Evolutionary conservation across 2,113 vertebrate genomes (phyloP), one percentile per base, ranked within the genome.

Genomic region (Connochaetes taurinus): DNA sequence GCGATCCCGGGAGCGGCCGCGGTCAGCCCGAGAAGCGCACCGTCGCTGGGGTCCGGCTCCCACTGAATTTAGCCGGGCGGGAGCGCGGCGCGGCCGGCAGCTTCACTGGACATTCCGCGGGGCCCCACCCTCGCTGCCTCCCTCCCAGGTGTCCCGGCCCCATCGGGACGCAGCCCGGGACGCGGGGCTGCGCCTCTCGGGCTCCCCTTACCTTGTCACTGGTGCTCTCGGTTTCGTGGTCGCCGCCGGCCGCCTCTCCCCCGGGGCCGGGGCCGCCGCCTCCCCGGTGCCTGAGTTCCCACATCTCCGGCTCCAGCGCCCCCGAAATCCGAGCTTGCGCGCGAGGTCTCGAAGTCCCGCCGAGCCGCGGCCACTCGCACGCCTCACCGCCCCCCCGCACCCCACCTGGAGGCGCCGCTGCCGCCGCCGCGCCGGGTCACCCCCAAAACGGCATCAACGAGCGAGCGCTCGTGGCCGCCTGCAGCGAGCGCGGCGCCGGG

Each of bases 141-240:
- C 52, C 78, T 31, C 52, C 47, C 81, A 16, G 19, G 43, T 2
- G 43, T 23, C 23, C 84, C 36, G 15, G 60, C 71, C 78, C 15
- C 15, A 1, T 5, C 71, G 1, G 76, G 33, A 74, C 57, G 47
- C 33, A 3, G n/a, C 27, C 9, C 43, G 2, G 45, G 45, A 16
- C 3, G 27, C n/a, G 5, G 33, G 14, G 91, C 19, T 12, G 60
- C 36, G 29, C 23, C 89, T 29, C 71, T n/a, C 90, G 53, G 58
- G 45, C 47, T 52, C 67, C 8, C 62, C 98, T 98, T 89, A 98
- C 98, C 95, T 98, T 98, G 97, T 98, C 98, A 58, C 97, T 98
- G 87, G 95, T 97, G 97, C 94, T 98, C 96, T 98, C 98, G 21
- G 93, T 92, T 96, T 98, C 98, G 87, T 98, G 97, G 62, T 98